A percentile compares a stretch with the other conserved stretches of the same genome.
Conservation (phyloP, 1,140 invertebrate species). For the Monochamus saltuarius region DNA sequence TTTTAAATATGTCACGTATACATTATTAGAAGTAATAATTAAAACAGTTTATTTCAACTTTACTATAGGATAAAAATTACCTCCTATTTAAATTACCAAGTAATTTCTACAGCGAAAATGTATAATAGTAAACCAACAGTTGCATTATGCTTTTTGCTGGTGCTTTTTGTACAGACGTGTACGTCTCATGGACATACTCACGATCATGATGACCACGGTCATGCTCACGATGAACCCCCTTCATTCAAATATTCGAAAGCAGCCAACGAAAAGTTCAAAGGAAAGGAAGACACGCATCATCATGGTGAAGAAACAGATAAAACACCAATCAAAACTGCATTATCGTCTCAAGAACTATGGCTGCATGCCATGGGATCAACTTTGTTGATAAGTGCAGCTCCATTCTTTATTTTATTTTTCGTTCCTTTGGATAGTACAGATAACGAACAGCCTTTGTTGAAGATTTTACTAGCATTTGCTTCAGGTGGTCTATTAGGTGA, state of each 20-base stretch:
- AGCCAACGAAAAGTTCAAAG: slow-evolving; percentile 61
- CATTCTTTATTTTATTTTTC: slow-evolving; percentile 90
- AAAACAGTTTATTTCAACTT: neutral
- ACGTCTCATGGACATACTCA: slow-evolving; percentile 25
- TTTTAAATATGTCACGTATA: neutral
- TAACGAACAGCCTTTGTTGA: slow-evolving; percentile 80
- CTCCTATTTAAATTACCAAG: neutral
- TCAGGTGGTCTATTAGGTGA: slow-evolving; percentile 93
- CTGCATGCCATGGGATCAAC: slow-evolving; percentile 86
- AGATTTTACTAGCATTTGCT: slow-evolving; percentile 90
- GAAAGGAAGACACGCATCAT: slow-evolving; percentile 34
- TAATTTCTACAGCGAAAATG: neutral
- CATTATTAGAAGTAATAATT: neutral
- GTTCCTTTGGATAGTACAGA: slow-evolving; percentile 89
- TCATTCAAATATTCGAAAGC: slow-evolving; percentile 74
- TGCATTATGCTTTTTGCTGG: neutral
- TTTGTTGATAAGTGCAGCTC: slow-evolving; percentile 88
- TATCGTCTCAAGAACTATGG: slow-evolving; percentile 62
- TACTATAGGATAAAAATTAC: neutral
- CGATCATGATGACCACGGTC: slow-evolving; percentile 34
- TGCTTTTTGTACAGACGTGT: neutral
- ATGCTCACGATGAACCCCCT: slow-evolving; percentile 58
- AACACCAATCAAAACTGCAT: slow-evolving; percentile 22
- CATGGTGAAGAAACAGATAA: slow-evolving; percentile 50
- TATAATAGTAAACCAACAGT: neutral